Evolutionary conservation across 2,797 vertebrate species (phyloP).

Genomic region (Peromyscus melanophrys): DNA sequence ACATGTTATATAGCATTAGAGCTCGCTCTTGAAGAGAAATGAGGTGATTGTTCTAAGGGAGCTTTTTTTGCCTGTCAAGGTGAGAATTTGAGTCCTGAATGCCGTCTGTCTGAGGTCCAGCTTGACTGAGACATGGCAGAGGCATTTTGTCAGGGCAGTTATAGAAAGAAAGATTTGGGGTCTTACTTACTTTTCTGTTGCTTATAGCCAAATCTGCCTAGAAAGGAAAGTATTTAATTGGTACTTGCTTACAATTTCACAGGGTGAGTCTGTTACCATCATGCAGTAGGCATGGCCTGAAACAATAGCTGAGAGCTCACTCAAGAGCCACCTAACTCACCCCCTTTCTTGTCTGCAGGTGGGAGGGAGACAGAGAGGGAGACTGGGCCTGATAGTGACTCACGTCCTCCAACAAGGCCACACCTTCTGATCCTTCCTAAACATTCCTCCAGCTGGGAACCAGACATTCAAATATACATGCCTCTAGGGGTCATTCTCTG

Average conservation of each 20-base stretch:
- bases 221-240: background rate
- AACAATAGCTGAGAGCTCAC: too few relatives aligned
- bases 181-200: background rate
- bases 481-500: background rate
- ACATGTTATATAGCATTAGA: background rate
- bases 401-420: background rate
- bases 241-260: too few relatives aligned
- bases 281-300: too few relatives aligned
- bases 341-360: background rate
- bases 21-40: constrained; percentile 42
- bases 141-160: background rate
- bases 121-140: background rate
- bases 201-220: background rate
- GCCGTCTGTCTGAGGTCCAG: background rate
- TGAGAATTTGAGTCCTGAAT: background rate
- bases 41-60: background rate
- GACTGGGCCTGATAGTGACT: background rate
- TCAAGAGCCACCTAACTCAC: background rate
- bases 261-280: background rate
- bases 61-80: background rate
- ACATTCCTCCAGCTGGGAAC: background rate
- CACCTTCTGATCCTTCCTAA: background rate
- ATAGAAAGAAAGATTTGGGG: background rate
- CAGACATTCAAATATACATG: background rate
- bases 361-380: background rate